Evolutionary conservation across 2,888 invertebrate species (phyloP).

Genomic region (Adelognathus sp.): DNA sequence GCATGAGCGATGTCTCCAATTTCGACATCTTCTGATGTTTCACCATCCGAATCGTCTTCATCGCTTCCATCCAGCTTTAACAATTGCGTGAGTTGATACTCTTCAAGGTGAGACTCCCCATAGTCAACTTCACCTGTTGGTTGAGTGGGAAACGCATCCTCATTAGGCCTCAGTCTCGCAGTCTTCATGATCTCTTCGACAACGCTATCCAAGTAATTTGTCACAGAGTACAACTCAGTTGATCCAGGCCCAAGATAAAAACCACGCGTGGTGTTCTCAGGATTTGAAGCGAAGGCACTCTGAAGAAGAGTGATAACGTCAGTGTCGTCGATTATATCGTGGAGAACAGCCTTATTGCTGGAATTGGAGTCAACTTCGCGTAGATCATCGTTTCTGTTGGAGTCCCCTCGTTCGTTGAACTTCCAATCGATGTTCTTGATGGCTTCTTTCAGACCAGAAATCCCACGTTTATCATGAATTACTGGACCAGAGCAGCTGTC

Average conservation of each 20-base stretch:
- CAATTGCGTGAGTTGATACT: slow-evolving; percentile 23
- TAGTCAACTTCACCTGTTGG: slow-evolving; percentile 54
- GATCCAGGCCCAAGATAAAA: slow-evolving; percentile 56
- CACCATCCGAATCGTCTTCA: slow-evolving; percentile 11
- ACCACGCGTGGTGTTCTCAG: slow-evolving; percentile 52
- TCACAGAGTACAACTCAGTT: slow-evolving; percentile 53
- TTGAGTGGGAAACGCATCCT: neutral
- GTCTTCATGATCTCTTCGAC: slow-evolving; percentile 61
- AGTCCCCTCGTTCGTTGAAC: slow-evolving; percentile 1
- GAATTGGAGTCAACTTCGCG: neutral
- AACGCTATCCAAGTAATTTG: slow-evolving; percentile 53
- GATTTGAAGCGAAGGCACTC: slow-evolving; percentile 58
- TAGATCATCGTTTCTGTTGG: neutral
- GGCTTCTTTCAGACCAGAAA: slow-evolving; percentile 25
- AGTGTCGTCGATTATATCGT: slow-evolving; percentile 55
- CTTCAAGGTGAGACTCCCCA: slow-evolving; percentile 49
- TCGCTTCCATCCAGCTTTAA: neutral
- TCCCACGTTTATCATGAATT: neutral
- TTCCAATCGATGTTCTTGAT: slow-evolving; percentile 41
- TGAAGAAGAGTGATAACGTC: slow-evolving; percentile 57
- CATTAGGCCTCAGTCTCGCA: slow-evolving; percentile 28
- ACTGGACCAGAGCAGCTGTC: neutral
- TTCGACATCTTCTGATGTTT: neutral
- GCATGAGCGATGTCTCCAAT: neutral
- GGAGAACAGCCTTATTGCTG: slow-evolving; percentile 26